Base-by-base conservation (phyloP, 2,888 invertebrate species). In the Clistopyga incitator region DNA sequence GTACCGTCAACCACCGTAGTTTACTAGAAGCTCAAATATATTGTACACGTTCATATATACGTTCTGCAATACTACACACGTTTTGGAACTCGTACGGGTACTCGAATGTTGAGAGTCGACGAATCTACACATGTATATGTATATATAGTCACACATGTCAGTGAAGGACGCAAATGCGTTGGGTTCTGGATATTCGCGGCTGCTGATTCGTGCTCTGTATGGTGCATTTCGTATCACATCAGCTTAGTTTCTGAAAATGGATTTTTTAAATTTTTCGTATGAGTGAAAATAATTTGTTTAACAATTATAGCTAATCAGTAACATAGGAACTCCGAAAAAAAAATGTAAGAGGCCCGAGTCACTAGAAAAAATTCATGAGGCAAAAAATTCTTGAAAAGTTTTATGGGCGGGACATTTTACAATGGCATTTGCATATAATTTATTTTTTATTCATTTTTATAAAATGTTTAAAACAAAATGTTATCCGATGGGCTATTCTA, bases 71-170 rank as follows among this genome's bases (percentile, higher is more conserved):
- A 59, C 13, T 34, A 29, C 29, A 79, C 54, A 45, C 50, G 23
- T 50, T 67, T 54, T 20, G 70, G 59, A 56, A 68, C 67, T 72
- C 65, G 72, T 74, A 70, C 50, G 45, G 38, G 70, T 78, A 65
- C 74, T 78, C 47, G 78, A 78, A 75, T 75, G 15, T 47, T 70
- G 74, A 25, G 75, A 64, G 42, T 23, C 50, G 42, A 59, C 65
- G 54, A 23, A 75, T 38, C 68, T 72, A 15, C 74, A 78, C 25
- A 47, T 52, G 59, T 61, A 77, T 54, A 61, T 50, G n/a, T n/a
- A 47, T 59, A 52, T 52, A 34, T 20, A 68, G 11, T 15, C 13
- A n/a, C 59, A 20, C 34, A 42, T 42, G 38, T 34, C 34, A 61
- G 34, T 61, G 59, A 34, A 61, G 34, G n/a, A 29, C 34, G n/a